A percentile compares a stretch with the other conserved stretches of the same genome.
Evolutionary conservation across 2,113 vertebrate species (phyloP).

Genomic region (Sapayoa aenigma): DNA sequence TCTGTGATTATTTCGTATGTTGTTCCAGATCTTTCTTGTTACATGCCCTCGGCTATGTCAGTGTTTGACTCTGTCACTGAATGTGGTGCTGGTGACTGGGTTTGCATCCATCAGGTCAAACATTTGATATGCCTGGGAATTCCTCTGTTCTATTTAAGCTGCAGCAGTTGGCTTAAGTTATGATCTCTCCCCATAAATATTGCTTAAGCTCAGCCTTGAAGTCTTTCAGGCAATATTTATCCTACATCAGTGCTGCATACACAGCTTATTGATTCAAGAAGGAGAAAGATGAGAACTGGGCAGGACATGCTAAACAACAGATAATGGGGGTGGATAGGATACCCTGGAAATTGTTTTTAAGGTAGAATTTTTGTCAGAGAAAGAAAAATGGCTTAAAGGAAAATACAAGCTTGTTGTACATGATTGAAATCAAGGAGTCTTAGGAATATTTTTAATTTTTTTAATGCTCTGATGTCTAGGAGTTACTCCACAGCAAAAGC

Average conservation of each 20-base stretch:
- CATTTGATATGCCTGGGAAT: background rate
- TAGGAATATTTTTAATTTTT: background rate
- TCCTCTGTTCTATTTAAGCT: background rate
- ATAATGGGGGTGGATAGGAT: background rate
- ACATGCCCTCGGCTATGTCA: background rate
- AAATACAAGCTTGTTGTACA: rapidly evolving
- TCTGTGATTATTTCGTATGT: background rate
- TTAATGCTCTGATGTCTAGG: background rate
- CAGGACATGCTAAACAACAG: background rate
- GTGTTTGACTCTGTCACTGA: background rate
- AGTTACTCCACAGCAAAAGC: background rate
- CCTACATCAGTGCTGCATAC: background rate
- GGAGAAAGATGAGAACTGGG: background rate
- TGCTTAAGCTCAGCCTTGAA: background rate
- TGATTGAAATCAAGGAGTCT: background rate
- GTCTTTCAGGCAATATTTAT: background rate
- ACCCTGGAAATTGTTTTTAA: background rate
- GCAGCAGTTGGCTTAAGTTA: background rate
- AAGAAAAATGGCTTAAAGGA: background rate
- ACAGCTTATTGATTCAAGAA: background rate
- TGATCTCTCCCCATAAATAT: background rate
- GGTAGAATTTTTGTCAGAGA: background rate
- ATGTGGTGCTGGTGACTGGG: background rate
- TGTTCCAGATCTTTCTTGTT: background rate
- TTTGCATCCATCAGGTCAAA: background rate